phyloP scores from a whole-genome alignment of 2,888 invertebrate species.

The Candidula unifasciata region DNA sequence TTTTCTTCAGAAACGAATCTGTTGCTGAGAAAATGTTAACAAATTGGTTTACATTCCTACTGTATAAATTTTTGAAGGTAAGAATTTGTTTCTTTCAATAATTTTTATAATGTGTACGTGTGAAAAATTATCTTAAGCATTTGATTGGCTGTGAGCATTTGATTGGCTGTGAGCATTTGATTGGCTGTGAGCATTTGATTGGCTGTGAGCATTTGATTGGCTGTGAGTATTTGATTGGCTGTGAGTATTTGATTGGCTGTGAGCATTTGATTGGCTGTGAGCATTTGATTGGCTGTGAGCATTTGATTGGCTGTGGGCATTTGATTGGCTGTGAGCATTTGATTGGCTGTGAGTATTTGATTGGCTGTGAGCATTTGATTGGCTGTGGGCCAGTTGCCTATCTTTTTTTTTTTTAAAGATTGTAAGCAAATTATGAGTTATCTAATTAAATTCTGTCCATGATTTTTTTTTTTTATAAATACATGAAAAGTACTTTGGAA shows the following conservation, averaged over 20 bases:
- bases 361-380: background rate
- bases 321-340: no score
- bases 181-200: background rate
- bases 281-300: background rate
- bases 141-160: background rate
- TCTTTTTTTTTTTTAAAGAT: no score
- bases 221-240: background rate
- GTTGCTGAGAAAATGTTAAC: slow-evolving; percentile 99
- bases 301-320: no score
- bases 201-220: no score
- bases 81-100: slow-evolving; percentile 15
- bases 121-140: background rate
- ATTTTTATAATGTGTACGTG: no score
- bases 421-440: no score
- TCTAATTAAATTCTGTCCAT: no score
- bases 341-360: background rate
- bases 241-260: no score
- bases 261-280: background rate
- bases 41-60: slow-evolving; percentile 99
- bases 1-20: slow-evolving; percentile 87
- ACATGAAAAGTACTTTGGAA: no score
- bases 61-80: slow-evolving; percentile 93
- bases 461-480: no score
- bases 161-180: background rate
- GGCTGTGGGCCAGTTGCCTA: no score